A percentile compares a stretch with the other conserved stretches of the same genome.
phyloP scores from a whole-genome alignment of 1,140 invertebrate species.

The Tigriopus japonicus region DNA sequence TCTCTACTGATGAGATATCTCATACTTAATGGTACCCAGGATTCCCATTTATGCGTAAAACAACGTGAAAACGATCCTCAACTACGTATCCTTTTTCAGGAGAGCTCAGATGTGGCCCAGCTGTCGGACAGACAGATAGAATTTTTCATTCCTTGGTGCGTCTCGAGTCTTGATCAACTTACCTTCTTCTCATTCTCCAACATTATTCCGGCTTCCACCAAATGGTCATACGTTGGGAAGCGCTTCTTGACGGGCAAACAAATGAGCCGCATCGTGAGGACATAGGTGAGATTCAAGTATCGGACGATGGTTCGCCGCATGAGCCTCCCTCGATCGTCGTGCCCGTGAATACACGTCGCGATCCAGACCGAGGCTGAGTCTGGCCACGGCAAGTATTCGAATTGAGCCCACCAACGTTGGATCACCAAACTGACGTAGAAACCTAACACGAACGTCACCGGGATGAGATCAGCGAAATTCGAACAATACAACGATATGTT shows the following conservation, averaged over 20 bases:
- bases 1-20: too few species aligned
- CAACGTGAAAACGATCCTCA: too few species aligned
- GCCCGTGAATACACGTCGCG: background rate
- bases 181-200: background rate
- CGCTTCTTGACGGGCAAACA: constrained; percentile 31
- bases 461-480: background rate
- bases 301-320: constrained; percentile 34
- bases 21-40: too few species aligned
- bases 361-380: background rate
- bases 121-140: too few species aligned
- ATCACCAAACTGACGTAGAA: background rate
- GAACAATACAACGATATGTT: background rate
- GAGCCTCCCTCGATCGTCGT: constrained; percentile 27
- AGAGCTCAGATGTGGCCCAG: too few species aligned
- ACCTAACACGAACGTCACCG: background rate
- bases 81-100: too few species aligned
- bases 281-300: constrained; percentile 32
- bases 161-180: background rate
- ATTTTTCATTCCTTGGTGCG: too few species aligned
- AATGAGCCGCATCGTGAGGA: constrained; percentile 26
- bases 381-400: background rate
- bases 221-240: constrained; percentile 34
- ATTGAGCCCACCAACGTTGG: background rate
- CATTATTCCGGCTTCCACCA: constrained; percentile 28
- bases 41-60: too few species aligned